phyloP scores from a whole-genome alignment of 2,797 vertebrate genomes.

The Siniperca undulata region DNA sequence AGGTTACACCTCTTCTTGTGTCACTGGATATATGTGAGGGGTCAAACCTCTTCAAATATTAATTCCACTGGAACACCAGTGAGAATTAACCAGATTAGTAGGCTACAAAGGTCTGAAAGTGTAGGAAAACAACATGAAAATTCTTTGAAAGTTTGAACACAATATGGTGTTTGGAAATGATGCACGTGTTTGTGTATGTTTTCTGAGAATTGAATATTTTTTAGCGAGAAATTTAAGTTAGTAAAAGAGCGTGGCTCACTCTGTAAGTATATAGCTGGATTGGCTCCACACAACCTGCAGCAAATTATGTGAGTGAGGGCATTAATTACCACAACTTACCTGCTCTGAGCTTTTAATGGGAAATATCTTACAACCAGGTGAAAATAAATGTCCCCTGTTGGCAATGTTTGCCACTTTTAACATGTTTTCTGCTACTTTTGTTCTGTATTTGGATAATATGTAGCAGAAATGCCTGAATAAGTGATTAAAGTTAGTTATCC shows the following conservation, averaged over 20 bases:
- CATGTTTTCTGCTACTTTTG: not conserved
- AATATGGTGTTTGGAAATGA: not conserved
- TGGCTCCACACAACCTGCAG: not conserved
- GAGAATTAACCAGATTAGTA: conserved; percentile 5
- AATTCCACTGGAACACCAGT: conserved; percentile 28
- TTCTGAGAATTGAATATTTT: not conserved
- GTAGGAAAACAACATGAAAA: not conserved
- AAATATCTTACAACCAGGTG: not conserved
- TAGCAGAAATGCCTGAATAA: not conserved
- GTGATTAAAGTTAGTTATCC: not conserved
- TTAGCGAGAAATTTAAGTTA: not conserved
- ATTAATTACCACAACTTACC: not conserved
- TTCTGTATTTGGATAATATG: not conserved
- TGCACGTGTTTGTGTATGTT: not conserved
- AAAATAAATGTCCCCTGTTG: not conserved
- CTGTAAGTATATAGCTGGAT: not conserved
- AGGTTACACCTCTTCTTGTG: conserved; percentile 39
- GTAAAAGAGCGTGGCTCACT: too few relatives aligned
- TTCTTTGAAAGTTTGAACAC: not conserved
- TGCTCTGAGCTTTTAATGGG: not conserved
- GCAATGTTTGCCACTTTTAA: not conserved
- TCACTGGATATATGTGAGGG: conserved; percentile 55
- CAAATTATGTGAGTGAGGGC: not conserved
- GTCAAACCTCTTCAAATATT: conserved; percentile 70
- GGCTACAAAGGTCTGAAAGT: not conserved